Evolutionary conservation across 2,888 invertebrate species (phyloP).

Genomic region (Gryllus longicercus): DNA sequence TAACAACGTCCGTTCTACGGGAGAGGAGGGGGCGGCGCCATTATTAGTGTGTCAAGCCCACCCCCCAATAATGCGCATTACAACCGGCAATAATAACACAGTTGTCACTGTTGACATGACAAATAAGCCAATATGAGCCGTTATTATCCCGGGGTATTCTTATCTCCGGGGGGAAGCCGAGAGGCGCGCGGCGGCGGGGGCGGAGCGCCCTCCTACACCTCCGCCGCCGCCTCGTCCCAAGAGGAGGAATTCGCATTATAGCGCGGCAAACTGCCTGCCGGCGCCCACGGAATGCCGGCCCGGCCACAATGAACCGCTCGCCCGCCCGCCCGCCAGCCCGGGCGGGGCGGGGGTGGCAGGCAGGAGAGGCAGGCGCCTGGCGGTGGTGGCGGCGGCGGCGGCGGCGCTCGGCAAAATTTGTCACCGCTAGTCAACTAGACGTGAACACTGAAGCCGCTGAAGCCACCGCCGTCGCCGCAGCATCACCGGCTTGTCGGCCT

Average conservation of each 20-base stretch:
- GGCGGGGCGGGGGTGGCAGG: background rate
- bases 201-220: background rate
- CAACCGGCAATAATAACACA: conserved; percentile 17
- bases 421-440: conserved; percentile 17
- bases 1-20: background rate
- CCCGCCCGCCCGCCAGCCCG: background rate
- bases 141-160: conserved; percentile 17
- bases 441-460: background rate
- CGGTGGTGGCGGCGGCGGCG: background rate
- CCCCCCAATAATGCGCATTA: conserved; percentile 17
- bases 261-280: conserved; percentile 1
- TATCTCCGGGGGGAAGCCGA: background rate
- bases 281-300: conserved; percentile 7
- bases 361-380: background rate
- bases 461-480: background rate
- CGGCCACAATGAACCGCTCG: conserved; percentile 17
- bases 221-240: background rate
- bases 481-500: background rate
- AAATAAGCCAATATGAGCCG: conserved; percentile 17
- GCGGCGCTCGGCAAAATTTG: conserved; percentile 4
- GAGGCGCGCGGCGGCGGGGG: background rate
- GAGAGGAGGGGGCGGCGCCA: background rate
- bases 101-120: conserved; percentile 17
- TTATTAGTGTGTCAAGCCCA: background rate
- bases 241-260: conserved; percentile 11